Evolutionary conservation across 2,797 vertebrate species (phyloP).

Genomic region (Gila robusta): DNA sequence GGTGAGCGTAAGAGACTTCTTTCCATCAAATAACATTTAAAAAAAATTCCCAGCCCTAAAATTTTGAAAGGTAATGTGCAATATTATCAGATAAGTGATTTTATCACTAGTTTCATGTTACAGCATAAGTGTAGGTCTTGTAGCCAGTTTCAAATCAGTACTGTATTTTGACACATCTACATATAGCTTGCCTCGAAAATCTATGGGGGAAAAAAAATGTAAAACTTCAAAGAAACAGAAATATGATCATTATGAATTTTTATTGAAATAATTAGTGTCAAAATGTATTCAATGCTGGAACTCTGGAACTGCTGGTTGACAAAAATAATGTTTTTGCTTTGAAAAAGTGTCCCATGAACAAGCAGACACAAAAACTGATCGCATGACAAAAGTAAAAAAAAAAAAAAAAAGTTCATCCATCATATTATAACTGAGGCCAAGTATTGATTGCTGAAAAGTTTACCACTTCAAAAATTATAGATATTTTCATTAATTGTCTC

Average conservation of each 20-base stretch:
- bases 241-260: conserved; percentile 41
- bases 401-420: background rate
- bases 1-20: background rate
- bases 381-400: conserved; percentile 36
- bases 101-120: too few species aligned
- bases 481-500: background rate
- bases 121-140: too few species aligned
- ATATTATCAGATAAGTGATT: too few species aligned
- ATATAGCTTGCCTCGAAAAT: background rate
- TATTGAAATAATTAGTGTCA: conserved; percentile 66
- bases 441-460: background rate
- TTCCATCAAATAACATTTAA: background rate
- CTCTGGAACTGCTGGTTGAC: conserved; percentile 44
- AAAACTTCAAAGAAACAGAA: background rate
- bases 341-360: conserved; percentile 50
- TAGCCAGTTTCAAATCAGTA: background rate
- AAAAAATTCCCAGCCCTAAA: too few species aligned
- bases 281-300: conserved; percentile 53
- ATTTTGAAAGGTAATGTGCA: too few species aligned
- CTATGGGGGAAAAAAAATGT: rapidly evolving
- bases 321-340: conserved; percentile 56
- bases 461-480: background rate
- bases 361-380: conserved; percentile 37
- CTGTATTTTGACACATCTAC: background rate
- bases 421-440: background rate